phyloP scores from a whole-genome alignment of 2,797 vertebrate species.

The Acanthis flammea region DNA sequence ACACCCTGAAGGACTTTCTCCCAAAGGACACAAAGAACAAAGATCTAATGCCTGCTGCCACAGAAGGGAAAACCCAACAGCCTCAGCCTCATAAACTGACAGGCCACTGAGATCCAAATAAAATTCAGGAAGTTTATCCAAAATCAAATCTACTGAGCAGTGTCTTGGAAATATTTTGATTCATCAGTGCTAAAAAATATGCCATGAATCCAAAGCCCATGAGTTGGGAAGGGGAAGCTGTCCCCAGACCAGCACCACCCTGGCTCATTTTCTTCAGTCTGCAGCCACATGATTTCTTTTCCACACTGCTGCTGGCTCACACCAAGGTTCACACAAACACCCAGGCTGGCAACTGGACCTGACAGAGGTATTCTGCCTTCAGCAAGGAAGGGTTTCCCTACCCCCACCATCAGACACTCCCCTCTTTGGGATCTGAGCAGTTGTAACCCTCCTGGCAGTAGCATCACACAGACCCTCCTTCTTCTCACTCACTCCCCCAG shows the following conservation, averaged over 20 bases:
- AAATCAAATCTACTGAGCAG: not conserved
- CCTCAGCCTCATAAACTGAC: not conserved
- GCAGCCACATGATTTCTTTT: not conserved
- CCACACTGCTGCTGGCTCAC: not conserved
- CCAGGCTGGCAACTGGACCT: not conserved
- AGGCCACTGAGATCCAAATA: not conserved
- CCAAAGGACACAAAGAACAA: not conserved
- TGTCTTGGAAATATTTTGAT: not conserved
- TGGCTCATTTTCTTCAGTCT: not conserved
- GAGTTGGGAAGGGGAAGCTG: not conserved
- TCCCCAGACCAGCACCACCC: not conserved
- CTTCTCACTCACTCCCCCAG: not conserved
- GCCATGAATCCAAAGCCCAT: not conserved
- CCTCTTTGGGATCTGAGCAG: not conserved
- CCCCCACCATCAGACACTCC: not conserved
- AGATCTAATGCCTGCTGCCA: not conserved
- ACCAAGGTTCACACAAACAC: fast-evolving
- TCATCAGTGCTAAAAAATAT: not conserved
- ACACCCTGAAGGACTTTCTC: not conserved
- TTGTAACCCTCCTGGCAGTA: not conserved
- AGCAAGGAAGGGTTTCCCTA: not conserved
- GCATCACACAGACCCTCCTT: not conserved
- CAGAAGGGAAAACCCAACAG: not conserved
- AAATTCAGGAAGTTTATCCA: not conserved
- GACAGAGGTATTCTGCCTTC: not conserved